Conservation (phyloP, 2,888 invertebrate species). For the Odontothrips loti region DNA sequence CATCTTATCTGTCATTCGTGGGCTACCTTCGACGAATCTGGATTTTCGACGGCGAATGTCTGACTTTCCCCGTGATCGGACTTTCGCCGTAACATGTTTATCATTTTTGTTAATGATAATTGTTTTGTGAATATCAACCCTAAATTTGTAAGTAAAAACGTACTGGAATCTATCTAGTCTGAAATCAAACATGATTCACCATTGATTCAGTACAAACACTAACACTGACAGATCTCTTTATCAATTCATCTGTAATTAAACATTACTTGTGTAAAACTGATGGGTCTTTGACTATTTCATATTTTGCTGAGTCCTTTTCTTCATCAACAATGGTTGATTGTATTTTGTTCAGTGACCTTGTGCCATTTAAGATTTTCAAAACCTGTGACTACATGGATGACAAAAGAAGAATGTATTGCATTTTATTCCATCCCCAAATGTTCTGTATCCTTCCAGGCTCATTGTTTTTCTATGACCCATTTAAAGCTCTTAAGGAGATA, state of each 20-base stretch:
- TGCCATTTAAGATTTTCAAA: background rate
- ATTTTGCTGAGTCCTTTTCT: background rate
- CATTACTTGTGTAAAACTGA: too few species aligned
- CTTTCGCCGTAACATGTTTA: too few species aligned
- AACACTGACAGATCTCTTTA: background rate
- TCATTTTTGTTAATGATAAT: too few species aligned
- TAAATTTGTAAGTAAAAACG: background rate
- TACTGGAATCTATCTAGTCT: slow-evolving; percentile 24
- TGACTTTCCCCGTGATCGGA: too few species aligned
- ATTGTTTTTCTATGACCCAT: background rate
- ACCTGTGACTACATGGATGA: background rate
- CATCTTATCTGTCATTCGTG: too few species aligned
- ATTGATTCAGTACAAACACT: background rate
- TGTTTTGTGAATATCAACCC: background rate
- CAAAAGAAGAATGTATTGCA: background rate
- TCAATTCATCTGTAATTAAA: background rate
- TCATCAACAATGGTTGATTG: background rate
- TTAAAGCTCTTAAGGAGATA: background rate
- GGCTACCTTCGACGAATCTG: too few species aligned
- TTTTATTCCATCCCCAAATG: background rate
- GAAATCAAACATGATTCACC: slow-evolving; percentile 18
- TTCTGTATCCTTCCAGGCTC: background rate
- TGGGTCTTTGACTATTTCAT: background rate
- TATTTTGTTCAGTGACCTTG: background rate
- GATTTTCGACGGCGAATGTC: too few species aligned